Percentiles rank a stretch among this genome's conserved stretches.
Conservation (phyloP, 2,113 vertebrate species). For the Puntigrus tetrazona region DNA sequence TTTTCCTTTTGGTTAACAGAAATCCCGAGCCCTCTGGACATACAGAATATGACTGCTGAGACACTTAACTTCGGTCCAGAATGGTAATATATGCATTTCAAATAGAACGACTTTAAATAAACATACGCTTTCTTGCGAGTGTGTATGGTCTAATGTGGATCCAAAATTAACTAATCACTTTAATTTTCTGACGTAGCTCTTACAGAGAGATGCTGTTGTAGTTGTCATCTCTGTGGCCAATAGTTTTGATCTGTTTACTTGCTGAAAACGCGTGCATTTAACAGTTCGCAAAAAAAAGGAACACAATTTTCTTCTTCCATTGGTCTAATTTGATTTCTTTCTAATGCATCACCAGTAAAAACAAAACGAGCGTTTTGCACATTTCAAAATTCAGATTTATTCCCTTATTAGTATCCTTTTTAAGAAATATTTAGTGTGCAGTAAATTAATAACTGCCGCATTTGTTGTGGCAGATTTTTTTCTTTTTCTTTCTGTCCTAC, state of each 20-base stretch:
- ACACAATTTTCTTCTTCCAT: neutral
- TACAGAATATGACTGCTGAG: constrained; percentile 77
- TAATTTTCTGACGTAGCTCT: neutral
- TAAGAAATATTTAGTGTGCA: neutral
- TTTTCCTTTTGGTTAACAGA: constrained; percentile 36
- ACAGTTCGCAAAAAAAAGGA: neutral
- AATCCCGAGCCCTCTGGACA: constrained; percentile 45
- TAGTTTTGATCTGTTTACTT: neutral
- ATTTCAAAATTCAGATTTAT: neutral
- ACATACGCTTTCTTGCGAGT: neutral
- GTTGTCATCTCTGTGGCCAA: neutral
- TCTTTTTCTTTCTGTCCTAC: neutral
- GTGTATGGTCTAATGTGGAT: neutral
- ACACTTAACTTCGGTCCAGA: constrained; percentile 83
- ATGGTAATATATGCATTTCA: constrained; percentile 66
- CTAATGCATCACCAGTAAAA: neutral
- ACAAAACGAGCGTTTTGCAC: neutral
- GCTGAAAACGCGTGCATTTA: neutral
- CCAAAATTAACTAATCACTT: neutral
- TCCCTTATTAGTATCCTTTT: neutral
- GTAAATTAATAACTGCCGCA: neutral
- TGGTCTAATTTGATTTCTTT: neutral
- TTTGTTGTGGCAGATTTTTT: neutral
- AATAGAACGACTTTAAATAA: neutral
- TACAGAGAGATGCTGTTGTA: neutral